A percentile compares a stretch with the other conserved stretches of the same genome.
phyloP scores from a whole-genome alignment of 2,113 vertebrate genomes.

The Heteronetta atricapilla region DNA sequence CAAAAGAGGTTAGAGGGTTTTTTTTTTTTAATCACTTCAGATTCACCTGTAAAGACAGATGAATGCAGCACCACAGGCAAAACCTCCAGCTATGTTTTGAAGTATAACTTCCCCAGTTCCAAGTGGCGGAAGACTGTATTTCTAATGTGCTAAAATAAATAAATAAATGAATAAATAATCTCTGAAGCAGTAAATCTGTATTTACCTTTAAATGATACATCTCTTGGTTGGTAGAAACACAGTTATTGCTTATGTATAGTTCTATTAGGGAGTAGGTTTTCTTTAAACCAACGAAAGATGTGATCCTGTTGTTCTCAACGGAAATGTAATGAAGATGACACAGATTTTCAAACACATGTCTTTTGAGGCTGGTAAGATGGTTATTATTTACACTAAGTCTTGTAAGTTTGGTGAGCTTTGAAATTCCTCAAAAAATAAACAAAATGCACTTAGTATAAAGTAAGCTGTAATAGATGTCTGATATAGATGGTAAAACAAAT shows the following conservation, averaged over 20 bases:
- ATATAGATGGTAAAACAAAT: not conserved
- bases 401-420: conserved; percentile 78
- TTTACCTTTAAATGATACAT: conserved; percentile 84
- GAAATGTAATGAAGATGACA: conserved; percentile 83
- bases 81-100: not conserved
- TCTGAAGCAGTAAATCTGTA: not conserved
- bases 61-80: not conserved
- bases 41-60: not conserved
- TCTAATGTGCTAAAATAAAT: not conserved
- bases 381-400: conserved; percentile 85
- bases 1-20: not conserved
- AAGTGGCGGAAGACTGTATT: not conserved
- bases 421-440: conserved; percentile 77
- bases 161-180: not conserved
- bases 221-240: conserved; percentile 80
- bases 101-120: not conserved
- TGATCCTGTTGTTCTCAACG: conserved; percentile 84
- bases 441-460: not conserved
- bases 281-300: conserved; percentile 80
- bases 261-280: conserved; percentile 80
- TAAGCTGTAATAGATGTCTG: not conserved
- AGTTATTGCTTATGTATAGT: conserved; percentile 86
- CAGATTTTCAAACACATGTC: conserved; percentile 77
- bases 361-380: conserved; percentile 78
- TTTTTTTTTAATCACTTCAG: not conserved